Conservation (phyloP, 2,888 invertebrate genomes). For the Sipunculus nudus region DNA sequence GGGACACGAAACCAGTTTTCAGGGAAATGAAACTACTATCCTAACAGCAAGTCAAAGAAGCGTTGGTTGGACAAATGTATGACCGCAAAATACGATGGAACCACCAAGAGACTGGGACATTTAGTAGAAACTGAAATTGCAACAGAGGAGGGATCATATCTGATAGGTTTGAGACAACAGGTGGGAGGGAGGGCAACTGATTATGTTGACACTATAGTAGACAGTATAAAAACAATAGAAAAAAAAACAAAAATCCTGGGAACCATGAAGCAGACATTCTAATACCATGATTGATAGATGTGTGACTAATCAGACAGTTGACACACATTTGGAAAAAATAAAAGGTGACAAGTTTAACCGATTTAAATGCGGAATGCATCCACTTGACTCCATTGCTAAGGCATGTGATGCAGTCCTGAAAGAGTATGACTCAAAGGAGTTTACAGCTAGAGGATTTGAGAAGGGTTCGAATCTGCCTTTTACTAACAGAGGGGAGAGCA, state of each 20-base stretch:
- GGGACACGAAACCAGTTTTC: neutral
- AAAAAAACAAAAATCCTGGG: no score
- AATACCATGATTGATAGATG: neutral
- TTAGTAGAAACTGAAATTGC: neutral
- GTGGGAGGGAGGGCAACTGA: neutral
- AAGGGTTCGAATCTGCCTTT: neutral
- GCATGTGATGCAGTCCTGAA: neutral
- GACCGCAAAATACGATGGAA: neutral
- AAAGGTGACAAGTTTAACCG: neutral
- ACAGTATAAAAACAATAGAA: neutral
- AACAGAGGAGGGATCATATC: neutral
- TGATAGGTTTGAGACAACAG: neutral
- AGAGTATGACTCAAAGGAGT: neutral
- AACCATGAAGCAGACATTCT: no score
- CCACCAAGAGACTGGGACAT: neutral
- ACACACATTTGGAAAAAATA: neutral
- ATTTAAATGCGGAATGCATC: neutral
- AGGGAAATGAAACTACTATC: no score
- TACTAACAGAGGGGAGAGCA: neutral
- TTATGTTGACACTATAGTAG: neutral
- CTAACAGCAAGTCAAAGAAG: no score
- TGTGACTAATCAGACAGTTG: neutral
- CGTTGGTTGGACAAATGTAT: no score
- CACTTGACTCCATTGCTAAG: neutral
- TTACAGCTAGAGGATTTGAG: no score